Percentiles rank a stretch among this genome's conserved stretches.
Evolutionary conservation across 2,113 vertebrate species (phyloP).

Genomic region (Macrotus californicus): DNA sequence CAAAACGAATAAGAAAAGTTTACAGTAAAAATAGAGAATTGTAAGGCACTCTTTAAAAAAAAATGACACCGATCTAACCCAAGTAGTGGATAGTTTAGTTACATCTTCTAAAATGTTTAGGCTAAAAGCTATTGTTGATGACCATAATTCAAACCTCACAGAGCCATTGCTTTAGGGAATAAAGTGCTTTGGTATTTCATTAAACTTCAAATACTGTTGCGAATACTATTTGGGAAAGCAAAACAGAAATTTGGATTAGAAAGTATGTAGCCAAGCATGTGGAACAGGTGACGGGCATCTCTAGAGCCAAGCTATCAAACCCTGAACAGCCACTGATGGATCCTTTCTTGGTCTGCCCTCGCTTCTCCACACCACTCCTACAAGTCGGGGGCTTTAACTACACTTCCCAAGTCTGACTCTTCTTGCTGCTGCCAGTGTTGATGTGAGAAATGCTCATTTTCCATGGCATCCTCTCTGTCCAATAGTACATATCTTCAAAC

Average conservation of each 20-base stretch:
- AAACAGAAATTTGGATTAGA: neutral
- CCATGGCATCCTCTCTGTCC: neutral
- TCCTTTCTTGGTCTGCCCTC: too few species aligned
- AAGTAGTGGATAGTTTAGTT: neutral
- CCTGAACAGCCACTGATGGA: neutral
- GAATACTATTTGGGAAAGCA: neutral
- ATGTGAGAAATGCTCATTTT: neutral
- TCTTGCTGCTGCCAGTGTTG: neutral
- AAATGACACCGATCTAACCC: neutral
- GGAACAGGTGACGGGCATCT: neutral
- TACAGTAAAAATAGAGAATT: neutral
- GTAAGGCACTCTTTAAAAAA: neutral
- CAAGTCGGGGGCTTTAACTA: neutral
- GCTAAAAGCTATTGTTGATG: neutral
- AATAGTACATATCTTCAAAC: fast-evolving
- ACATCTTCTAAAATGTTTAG: neutral
- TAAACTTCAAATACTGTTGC: neutral
- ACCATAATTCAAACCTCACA: neutral
- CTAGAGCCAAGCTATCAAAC: neutral
- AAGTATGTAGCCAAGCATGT: neutral
- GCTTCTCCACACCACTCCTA: neutral
- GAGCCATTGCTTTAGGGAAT: neutral
- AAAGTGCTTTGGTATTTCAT: neutral
- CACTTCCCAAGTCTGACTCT: neutral
- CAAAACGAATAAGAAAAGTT: neutral